A percentile compares a stretch with the other conserved stretches of the same genome.
Conservation (phyloP, 1,140 invertebrate genomes). For the Phortica variegata region DNA sequence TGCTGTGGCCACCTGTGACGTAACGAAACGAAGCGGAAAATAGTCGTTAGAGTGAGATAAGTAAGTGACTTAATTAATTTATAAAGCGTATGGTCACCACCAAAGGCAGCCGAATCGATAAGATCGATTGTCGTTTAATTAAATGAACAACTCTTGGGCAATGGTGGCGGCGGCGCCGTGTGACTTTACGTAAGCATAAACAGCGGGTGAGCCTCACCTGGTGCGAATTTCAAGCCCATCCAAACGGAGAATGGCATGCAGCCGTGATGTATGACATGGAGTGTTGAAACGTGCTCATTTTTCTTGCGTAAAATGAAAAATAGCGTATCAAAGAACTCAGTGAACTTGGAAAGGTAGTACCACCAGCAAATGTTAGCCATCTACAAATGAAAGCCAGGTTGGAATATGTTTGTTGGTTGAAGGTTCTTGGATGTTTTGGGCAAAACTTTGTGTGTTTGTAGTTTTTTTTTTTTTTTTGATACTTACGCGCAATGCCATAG, state of each 20-base stretch:
- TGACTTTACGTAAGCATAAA: too few species aligned
- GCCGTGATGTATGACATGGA: slow-evolving; percentile 95
- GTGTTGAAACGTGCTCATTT: slow-evolving; percentile 85
- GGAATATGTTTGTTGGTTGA: neutral
- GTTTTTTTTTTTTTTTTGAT: too few species aligned
- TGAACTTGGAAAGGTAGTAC: slow-evolving; percentile 98
- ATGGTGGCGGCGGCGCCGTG: too few species aligned
- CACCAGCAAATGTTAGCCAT: slow-evolving; percentile 94
- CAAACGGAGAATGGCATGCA: slow-evolving; percentile 91
- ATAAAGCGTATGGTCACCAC: neutral
- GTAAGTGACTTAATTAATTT: slow-evolving; percentile 1
- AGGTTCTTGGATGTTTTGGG: neutral
- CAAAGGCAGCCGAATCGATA: neutral
- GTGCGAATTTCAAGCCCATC: slow-evolving; percentile 96
- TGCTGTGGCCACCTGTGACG: slow-evolving; percentile 83
- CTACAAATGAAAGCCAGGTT: slow-evolving; percentile 57
- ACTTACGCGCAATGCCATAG: slow-evolving; percentile 82
- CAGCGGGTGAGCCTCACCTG: slow-evolving; percentile 64
- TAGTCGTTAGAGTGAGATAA: slow-evolving; percentile 8
- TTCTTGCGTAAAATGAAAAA: slow-evolving; percentile 92
- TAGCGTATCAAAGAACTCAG: slow-evolving; percentile 94
- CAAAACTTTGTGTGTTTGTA: neutral
- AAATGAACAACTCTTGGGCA: too few species aligned
- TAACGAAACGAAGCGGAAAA: too few species aligned
- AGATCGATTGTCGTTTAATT: neutral